Base-by-base conservation (phyloP, 2,113 vertebrate species). In the Menidia beryllina region DNA sequence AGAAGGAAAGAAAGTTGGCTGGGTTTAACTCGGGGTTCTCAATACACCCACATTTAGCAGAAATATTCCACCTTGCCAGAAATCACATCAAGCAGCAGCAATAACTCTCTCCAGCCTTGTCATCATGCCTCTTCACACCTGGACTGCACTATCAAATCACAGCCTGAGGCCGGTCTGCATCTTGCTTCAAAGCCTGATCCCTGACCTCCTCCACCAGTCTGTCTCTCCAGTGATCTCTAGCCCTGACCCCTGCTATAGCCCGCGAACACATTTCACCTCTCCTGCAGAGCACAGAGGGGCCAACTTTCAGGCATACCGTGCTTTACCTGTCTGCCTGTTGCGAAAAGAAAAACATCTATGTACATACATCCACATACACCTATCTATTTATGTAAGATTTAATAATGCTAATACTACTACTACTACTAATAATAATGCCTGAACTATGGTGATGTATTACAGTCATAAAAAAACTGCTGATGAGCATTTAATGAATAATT, bases 121-220 rank as follows among this genome's bases (percentile, higher is more conserved):
- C 54, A 60, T 75, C 64, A 43, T 10, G 54, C 59, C 49, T 39
- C 64, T 30, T 72, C 79, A 85, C 79, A 88, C 82, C 82, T 88
- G 77, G 59, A 50, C 48, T 7, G 27, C 19, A n/a, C 63, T 59
- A 79, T 81, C 78, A 82, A 72, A 74, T 71, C 11, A 3, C 61
- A 49, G 66, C 77, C 78, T 2, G 17, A 21, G 49, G 66, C 69
- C 7, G 8, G 65, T 34, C 65, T 12, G 64, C 25, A 21, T 68
- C 58, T 54, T n/a, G 50, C 63, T 77, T 87, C 85, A 87, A 89
- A 88, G 83, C 47, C 13, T 66, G 56, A 75, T 59, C 81, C 75
- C 17, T 57, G 69, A 84, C 61, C 78, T 39, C 65, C 23, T 48
- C 41, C 13, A 43, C 38, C 11, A 4, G 41, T 49, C 23, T 24